Conservation (phyloP, 2,797 vertebrate species). For the Antennarius maculatus region DNA sequence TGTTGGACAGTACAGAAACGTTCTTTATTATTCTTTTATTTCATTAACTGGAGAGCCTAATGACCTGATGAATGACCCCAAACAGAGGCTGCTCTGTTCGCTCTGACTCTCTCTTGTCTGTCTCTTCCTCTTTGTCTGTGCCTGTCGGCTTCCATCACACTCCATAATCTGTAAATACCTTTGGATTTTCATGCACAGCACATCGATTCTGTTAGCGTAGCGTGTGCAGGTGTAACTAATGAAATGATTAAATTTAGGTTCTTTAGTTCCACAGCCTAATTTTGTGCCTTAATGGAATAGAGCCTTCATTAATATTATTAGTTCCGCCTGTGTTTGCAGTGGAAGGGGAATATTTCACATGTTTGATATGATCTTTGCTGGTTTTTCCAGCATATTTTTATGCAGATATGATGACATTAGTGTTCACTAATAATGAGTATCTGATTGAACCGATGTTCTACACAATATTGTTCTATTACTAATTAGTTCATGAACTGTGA, state of each 20-base stretch:
- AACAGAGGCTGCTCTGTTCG: constrained; percentile 38
- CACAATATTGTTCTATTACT: background rate
- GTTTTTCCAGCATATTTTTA: background rate
- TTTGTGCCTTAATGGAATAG: background rate
- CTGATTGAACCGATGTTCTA: constrained; percentile 7
- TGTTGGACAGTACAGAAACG: constrained; percentile 57
- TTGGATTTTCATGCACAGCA: constrained; percentile 17
- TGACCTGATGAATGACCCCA: constrained; percentile 58
- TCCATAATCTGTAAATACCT: constrained; percentile 6
- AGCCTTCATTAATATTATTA: constrained; percentile 1
- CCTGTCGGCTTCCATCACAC: background rate
- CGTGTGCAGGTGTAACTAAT: constrained; percentile 5
- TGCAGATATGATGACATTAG: background rate
- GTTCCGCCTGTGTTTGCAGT: background rate
- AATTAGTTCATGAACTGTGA: background rate
- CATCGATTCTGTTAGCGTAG: background rate
- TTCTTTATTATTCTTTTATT: constrained; percentile 67
- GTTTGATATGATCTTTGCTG: background rate
- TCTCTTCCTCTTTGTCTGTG: constrained; percentile 26
- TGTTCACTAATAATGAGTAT: background rate
- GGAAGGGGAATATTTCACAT: background rate
- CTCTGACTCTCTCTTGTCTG: constrained; percentile 22
- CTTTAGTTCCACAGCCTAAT: background rate
- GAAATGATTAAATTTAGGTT: constrained; percentile 2
- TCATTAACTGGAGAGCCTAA: constrained; percentile 64